Conservation (phyloP, 92 coral and sea anemone species). For the Muricea muricata region DNA sequence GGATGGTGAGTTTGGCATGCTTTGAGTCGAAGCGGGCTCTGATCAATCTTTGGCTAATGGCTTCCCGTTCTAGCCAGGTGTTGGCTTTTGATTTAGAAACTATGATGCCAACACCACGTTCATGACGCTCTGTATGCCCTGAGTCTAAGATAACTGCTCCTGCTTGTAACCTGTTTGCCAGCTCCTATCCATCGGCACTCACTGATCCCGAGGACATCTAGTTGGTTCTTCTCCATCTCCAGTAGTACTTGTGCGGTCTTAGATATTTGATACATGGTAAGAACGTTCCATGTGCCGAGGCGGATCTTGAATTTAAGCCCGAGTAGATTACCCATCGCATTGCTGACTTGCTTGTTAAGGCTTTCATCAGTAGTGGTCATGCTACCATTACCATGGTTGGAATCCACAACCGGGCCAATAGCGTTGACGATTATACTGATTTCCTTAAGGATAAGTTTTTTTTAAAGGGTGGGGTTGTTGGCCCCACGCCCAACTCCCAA, state of each 20-base stretch:
- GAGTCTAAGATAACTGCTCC: constrained; percentile 31
- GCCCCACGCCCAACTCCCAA: constrained; percentile 50
- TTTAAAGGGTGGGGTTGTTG: constrained; percentile 44
- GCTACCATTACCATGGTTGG: constrained; percentile 9
- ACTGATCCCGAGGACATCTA: constrained; percentile 17
- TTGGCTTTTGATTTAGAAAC: not conserved
- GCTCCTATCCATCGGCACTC: constrained; percentile 50
- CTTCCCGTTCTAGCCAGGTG: constrained; percentile 53
- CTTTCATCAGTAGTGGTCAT: constrained; percentile 34
- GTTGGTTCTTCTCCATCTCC: constrained; percentile 31
- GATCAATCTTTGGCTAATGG: constrained; percentile 40
- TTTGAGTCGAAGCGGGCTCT: constrained; percentile 41
- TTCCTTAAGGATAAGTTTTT: constrained; percentile 27
- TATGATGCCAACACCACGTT: not conserved
- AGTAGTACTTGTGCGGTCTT: constrained; percentile 37
- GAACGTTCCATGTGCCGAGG: constrained; percentile 38
- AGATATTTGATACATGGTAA: constrained; percentile 17
- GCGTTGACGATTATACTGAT: not conserved
- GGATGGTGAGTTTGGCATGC: no score
- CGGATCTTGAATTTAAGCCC: constrained; percentile 15
- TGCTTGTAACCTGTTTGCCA: constrained; percentile 3
- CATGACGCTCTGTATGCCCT: not conserved
- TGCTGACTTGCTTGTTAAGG: not conserved
- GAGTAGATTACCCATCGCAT: constrained; percentile 21
- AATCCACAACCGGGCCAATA: not conserved